A percentile compares a stretch with the other conserved stretches of the same genome.
Evolutionary conservation across 2,797 vertebrate species (phyloP).

Genomic region (Gadopsis marmoratus): DNA sequence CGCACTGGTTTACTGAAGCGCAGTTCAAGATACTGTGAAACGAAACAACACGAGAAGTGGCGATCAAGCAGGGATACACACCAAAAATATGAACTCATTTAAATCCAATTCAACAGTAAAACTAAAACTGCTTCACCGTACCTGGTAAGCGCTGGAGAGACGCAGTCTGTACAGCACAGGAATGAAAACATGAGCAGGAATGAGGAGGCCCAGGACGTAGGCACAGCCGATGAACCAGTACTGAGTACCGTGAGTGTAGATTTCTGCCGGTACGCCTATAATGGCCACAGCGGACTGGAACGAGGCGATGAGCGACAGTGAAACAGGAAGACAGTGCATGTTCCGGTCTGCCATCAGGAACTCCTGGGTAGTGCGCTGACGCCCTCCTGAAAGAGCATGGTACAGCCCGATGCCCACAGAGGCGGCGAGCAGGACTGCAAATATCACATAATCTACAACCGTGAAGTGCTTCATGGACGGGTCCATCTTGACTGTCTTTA

Average conservation of each 20-base stretch:
- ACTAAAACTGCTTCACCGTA: constrained; percentile 48
- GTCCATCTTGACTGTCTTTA: constrained; percentile 69
- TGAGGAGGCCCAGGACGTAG: constrained; percentile 93
- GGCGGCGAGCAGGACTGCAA: constrained; percentile 86
- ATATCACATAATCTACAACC: constrained; percentile 89
- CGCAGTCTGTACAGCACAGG: constrained; percentile 92
- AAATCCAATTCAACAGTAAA: background rate
- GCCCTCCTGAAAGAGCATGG: constrained; percentile 90
- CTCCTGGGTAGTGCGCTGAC: constrained; percentile 90
- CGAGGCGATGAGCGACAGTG: constrained; percentile 93
- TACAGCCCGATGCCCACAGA: constrained; percentile 93
- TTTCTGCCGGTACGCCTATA: constrained; percentile 91
- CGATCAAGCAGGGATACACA: background rate
- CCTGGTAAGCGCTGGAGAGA: constrained; percentile 93
- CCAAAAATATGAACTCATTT: background rate
- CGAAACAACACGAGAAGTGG: background rate
- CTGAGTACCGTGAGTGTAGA: constrained; percentile 92
- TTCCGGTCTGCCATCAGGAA: constrained; percentile 92
- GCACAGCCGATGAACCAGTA: constrained; percentile 97
- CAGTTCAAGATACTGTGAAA: constrained; percentile 92
- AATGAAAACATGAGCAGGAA: constrained; percentile 94
- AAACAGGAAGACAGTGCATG: constrained; percentile 91
- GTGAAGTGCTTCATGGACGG: constrained; percentile 83
- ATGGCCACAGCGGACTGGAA: constrained; percentile 97
- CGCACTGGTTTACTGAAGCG: constrained; percentile 93